A percentile compares a stretch with the other conserved stretches of the same genome.
Conservation (phyloP, 2,797 vertebrate genomes). For the Catostomus latipinnis region DNA sequence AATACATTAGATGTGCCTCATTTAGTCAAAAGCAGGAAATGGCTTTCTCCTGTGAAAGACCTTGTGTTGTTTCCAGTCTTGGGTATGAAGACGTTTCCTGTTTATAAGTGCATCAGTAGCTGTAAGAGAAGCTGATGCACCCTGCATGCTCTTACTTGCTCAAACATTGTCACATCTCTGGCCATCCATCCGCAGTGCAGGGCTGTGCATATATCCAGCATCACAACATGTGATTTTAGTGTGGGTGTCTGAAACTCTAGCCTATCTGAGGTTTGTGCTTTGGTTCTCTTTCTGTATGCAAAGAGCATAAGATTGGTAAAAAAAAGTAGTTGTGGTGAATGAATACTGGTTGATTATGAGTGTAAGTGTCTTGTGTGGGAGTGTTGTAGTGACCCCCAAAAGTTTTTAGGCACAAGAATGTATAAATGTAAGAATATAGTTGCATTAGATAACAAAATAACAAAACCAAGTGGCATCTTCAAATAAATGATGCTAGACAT, state of each 20-base stretch:
- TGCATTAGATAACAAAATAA: too few species aligned
- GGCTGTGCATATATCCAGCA: constrained; percentile 47
- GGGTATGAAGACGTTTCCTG: constrained; percentile 63
- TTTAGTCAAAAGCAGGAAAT: constrained; percentile 59
- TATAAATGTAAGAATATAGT: too few species aligned
- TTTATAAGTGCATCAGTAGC: constrained; percentile 53
- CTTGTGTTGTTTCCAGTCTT: constrained; percentile 60
- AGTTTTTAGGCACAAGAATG: too few species aligned
- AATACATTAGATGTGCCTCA: constrained; percentile 7
- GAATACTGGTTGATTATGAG: constrained; percentile 33
- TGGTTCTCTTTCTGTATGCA: constrained; percentile 38
- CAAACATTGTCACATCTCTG: constrained; percentile 31
- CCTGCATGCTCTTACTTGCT: constrained; percentile 32
- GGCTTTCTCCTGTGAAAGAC: constrained; percentile 57
- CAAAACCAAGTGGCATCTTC: too few species aligned
- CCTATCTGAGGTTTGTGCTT: constrained; percentile 55
- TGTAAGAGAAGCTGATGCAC: constrained; percentile 27
- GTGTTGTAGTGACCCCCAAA: too few species aligned
- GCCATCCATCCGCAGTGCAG: constrained; percentile 43
- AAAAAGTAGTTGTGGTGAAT: constrained; percentile 47
- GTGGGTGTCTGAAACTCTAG: constrained; percentile 53
- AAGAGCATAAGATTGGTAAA: constrained; percentile 52
- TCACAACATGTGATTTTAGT: constrained; percentile 40
- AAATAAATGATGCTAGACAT: too few species aligned
- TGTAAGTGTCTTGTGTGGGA: neutral